Evolutionary conservation across 2,797 vertebrate genomes (phyloP).

Genomic region (Pristis pectinata): DNA sequence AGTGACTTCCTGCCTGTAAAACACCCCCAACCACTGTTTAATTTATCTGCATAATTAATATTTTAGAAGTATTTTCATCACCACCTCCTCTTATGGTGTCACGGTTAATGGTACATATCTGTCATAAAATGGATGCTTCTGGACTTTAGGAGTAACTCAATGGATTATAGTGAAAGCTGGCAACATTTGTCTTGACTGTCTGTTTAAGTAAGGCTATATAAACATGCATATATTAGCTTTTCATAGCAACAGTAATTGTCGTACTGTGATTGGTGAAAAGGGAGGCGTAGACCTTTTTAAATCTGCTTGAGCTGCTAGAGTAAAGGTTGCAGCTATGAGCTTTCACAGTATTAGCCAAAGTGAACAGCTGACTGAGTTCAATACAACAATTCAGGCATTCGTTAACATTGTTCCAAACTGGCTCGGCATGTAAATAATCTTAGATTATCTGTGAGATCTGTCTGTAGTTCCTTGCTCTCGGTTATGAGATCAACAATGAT

Average conservation of each 20-base stretch:
- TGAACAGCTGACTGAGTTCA: slow-evolving; percentile 33
- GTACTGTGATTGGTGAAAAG: background rate
- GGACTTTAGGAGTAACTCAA: background rate
- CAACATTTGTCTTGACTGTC: background rate
- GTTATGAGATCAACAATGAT: background rate
- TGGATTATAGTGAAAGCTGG: background rate
- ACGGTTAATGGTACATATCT: background rate
- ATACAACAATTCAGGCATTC: background rate
- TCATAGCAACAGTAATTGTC: background rate
- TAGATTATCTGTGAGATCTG: background rate
- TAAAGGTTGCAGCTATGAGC: slow-evolving; percentile 16
- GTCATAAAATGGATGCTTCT: background rate
- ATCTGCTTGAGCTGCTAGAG: background rate
- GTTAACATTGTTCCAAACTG: background rate
- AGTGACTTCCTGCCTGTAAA: background rate
- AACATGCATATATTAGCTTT: background rate
- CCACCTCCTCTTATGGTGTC: background rate
- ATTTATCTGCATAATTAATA: background rate
- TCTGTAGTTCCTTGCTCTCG: background rate
- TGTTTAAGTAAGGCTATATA: background rate
- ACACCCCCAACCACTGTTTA: background rate
- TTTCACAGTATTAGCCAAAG: slow-evolving; percentile 18
- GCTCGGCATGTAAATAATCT: background rate
- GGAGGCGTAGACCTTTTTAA: background rate
- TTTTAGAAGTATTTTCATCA: background rate